phyloP scores from a whole-genome alignment of 2,113 vertebrate genomes.

The Pica pica region DNA sequence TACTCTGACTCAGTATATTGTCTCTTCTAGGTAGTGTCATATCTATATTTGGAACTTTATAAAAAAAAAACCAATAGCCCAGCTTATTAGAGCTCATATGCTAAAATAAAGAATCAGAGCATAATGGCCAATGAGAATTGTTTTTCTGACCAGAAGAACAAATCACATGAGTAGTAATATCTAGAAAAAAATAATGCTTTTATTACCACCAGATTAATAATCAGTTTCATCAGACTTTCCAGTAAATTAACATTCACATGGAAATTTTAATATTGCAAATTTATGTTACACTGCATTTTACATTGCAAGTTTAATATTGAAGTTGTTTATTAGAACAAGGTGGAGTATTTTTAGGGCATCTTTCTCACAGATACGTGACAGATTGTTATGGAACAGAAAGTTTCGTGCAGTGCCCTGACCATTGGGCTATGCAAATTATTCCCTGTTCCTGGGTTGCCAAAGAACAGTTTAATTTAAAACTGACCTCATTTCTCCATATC shows the following conservation, averaged over 20 bases:
- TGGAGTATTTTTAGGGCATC: background rate
- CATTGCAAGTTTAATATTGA: background rate
- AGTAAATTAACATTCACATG: background rate
- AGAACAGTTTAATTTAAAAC: background rate
- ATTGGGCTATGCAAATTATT: background rate
- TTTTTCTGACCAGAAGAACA: background rate
- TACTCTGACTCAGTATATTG: background rate
- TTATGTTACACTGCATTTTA: background rate
- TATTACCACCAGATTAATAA: background rate
- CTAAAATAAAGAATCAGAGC: background rate
- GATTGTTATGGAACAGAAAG: background rate
- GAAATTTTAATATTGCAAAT: background rate
- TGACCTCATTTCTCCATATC: fast-evolving
- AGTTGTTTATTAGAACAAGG: background rate
- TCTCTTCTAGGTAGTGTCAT: background rate
- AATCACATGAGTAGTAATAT: background rate
- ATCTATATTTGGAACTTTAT: background rate
- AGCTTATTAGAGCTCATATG: background rate
- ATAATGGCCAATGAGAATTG: background rate
- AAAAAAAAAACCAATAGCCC: background rate
- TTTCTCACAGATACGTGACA: background rate
- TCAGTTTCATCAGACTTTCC: background rate
- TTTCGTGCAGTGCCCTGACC: background rate
- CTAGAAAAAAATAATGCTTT: background rate
- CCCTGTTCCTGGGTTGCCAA: background rate